phyloP scores from a whole-genome alignment of 2,797 vertebrate genomes.

The Huso huso region DNA sequence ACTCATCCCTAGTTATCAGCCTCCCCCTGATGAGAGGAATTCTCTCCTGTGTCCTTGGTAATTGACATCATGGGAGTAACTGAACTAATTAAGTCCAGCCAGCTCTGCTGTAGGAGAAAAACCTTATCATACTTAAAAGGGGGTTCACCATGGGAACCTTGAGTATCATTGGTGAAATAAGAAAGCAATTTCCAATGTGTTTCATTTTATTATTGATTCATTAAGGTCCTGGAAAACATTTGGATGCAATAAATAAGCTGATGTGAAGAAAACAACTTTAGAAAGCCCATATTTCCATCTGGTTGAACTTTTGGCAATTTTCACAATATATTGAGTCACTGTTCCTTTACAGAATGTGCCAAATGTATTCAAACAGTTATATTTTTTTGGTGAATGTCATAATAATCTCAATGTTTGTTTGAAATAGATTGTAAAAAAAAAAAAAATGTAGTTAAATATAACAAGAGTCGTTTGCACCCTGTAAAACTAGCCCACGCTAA shows the following conservation, averaged over 20 bases:
- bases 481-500: no score
- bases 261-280: conserved; percentile 40
- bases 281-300: conserved; percentile 42
- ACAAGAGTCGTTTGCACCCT: no score
- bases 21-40: conserved; percentile 14
- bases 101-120: conserved; percentile 4
- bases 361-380: no score
- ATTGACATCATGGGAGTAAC: conserved; percentile 23
- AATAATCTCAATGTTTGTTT: no score
- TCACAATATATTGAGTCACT: no score
- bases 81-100: conserved; percentile 29
- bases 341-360: no score
- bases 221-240: conserved; percentile 21
- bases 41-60: conserved; percentile 11
- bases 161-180: conserved; percentile 29
- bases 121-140: conserved; percentile 7
- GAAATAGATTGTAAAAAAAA: no score
- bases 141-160: conserved; percentile 15
- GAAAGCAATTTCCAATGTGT: conserved; percentile 22
- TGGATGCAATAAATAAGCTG: conserved; percentile 40
- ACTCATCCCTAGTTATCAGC: conserved; percentile 21
- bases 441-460: no score
- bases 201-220: conserved; percentile 15
- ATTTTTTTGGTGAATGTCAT: no score
- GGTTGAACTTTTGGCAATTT: background rate